Conservation (phyloP, 2,888 invertebrate genomes). For the Tetramorium bicarinatum region DNA sequence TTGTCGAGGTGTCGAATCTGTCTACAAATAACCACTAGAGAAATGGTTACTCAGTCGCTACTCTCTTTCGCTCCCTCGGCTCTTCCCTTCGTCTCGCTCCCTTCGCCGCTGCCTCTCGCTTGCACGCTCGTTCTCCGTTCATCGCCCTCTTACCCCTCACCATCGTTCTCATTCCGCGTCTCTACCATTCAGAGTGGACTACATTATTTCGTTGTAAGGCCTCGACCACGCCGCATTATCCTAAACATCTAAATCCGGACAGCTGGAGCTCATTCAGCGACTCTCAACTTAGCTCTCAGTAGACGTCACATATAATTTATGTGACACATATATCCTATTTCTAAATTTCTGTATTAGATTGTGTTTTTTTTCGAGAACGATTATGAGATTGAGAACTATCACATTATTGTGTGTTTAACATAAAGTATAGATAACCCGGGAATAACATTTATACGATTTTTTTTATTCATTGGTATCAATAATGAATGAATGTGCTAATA, state of each 20-base stretch:
- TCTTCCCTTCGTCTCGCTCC: slow-evolving; percentile 35
- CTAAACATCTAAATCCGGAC: slow-evolving; percentile 86
- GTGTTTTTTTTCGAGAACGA: neutral
- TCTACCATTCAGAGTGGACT: slow-evolving; percentile 84
- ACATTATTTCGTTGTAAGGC: slow-evolving; percentile 85
- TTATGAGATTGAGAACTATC: neutral
- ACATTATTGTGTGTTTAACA: neutral
- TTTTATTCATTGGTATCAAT: neutral
- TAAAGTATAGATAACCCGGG: neutral
- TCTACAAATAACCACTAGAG: slow-evolving; percentile 86
- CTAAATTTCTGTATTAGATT: neutral
- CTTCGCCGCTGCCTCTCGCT: slow-evolving; percentile 60
- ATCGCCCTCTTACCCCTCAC: slow-evolving; percentile 51
- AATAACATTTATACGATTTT: neutral
- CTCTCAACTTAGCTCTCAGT: slow-evolving; percentile 76
- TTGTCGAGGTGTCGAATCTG: slow-evolving; percentile 86
- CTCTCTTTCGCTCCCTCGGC: slow-evolving; percentile 59
- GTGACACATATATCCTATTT: neutral
- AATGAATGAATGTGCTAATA: neutral
- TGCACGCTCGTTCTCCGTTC: slow-evolving; percentile 24
- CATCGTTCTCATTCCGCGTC: slow-evolving; percentile 76
- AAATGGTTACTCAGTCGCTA: slow-evolving; percentile 80
- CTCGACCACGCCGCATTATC: slow-evolving; percentile 85
- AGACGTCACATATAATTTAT: neutral
- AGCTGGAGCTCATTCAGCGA: slow-evolving; percentile 82